These are phyloP conservation scores for Odontomachus brunneus DNA, from an alignment of 1,140 invertebrate genomes.

Conservation along the genomic window DNA sequence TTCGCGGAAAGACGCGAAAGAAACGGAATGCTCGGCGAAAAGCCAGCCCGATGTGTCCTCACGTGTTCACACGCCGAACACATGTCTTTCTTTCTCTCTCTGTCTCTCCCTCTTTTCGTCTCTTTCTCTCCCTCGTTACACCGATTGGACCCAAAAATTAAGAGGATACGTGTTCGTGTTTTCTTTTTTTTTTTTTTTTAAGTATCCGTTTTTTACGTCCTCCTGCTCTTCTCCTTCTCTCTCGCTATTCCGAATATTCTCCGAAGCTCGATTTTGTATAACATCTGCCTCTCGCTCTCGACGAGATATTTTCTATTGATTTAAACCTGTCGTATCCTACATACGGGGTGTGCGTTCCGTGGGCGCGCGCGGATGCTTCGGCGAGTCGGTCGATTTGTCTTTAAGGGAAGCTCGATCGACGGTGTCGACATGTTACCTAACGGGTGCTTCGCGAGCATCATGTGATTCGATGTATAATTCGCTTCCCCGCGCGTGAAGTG, in stretches of 20 bases:
- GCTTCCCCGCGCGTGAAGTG: neutral
- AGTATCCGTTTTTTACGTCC: neutral
- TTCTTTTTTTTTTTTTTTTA: constrained; percentile 29
- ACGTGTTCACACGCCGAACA: neutral
- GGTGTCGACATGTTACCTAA: no score
- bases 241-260: neutral
- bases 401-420: constrained; percentile 6
- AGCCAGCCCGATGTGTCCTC: no score
- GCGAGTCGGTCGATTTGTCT: constrained; percentile 42
- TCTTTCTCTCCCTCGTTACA: constrained; percentile 41
- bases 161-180: constrained; percentile 72
- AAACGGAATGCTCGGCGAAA: no score
- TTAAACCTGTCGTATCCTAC: constrained; percentile 34
- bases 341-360: constrained; percentile 20
- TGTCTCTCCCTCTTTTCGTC: no score
- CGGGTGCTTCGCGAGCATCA: no score
- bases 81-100: neutral
- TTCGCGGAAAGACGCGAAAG: no score
- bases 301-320: constrained; percentile 1
- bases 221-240: neutral
- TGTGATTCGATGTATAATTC: neutral
- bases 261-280: constrained; percentile 16
- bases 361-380: constrained; percentile 31
- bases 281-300: neutral
- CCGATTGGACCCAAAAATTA: constrained; percentile 78